Evolutionary conservation across 2,888 invertebrate genomes (phyloP).

Genomic region (Encarsia formosa): DNA sequence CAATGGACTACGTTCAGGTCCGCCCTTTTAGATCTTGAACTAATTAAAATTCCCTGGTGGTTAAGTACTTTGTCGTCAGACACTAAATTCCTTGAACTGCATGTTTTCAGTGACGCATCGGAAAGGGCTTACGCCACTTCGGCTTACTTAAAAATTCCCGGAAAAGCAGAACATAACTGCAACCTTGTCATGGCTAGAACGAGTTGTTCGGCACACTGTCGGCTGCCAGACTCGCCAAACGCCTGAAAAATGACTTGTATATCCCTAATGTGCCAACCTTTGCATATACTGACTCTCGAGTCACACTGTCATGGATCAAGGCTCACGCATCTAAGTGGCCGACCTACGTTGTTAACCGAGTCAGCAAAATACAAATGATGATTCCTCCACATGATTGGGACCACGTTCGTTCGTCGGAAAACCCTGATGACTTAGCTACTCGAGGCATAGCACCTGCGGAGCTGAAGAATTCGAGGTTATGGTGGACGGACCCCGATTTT

Average conservation of each 20-base stretch:
- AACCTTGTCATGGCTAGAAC: neutral
- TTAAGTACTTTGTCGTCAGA: too few species aligned
- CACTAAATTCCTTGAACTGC: too few species aligned
- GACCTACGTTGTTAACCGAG: neutral
- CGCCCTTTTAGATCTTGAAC: neutral
- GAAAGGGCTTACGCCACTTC: too few species aligned
- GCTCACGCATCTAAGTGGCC: neutral
- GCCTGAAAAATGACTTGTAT: neutral
- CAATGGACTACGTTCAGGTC: neutral
- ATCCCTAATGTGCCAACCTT: neutral
- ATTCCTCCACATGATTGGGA: neutral
- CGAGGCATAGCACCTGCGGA: neutral
- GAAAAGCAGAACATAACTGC: too few species aligned
- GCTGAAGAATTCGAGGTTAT: neutral
- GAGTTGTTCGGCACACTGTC: neutral
- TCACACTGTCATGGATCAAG: neutral
- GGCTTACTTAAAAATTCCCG: too few species aligned
- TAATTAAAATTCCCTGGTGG: too few species aligned
- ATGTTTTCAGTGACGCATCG: too few species aligned
- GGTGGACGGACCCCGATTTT: neutral
- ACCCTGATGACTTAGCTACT: neutral
- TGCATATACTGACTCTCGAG: too few species aligned
- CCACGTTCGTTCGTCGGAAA: neutral
- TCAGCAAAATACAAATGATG: neutral
- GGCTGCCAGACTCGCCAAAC: neutral